These are phyloP conservation scores for Heliothis peltigera DNA, from an alignment of 2,888 invertebrate genomes.

Conservation along the genomic window DNA sequence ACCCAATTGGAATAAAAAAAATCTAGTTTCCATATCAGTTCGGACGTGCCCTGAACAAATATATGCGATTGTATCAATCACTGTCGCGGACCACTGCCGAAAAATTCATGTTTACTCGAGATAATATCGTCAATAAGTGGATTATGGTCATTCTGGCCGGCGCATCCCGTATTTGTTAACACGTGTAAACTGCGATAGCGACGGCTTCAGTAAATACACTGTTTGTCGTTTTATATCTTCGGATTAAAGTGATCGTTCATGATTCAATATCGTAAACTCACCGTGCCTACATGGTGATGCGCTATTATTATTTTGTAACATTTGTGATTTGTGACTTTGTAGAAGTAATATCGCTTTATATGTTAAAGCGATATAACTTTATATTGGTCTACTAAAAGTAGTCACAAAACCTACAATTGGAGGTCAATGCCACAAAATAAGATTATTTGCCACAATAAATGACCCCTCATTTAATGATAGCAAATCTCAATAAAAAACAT, in stretches of 20 bases:
- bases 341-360: too few species aligned
- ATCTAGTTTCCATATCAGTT: conserved; percentile 53
- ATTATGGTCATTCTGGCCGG: conserved; percentile 79
- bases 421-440: too few species aligned
- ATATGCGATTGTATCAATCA: conserved; percentile 73
- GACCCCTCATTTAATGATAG: too few species aligned
- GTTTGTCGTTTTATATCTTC: conserved; percentile 55
- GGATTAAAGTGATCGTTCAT: conserved; percentile 64
- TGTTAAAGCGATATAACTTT: too few species aligned
- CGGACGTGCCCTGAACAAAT: conserved; percentile 56
- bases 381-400: too few species aligned
- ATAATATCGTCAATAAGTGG: conserved; percentile 80
- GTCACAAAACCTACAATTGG: too few species aligned
- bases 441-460: too few species aligned
- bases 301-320: conserved; percentile 56
- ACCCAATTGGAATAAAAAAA: conserved; percentile 48
- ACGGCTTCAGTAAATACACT: conserved; percentile 58
- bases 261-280: conserved; percentile 52
- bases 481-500: too few species aligned
- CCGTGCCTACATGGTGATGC: conserved; percentile 23
- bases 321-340: conserved; percentile 39
- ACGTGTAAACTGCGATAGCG: conserved; percentile 74
- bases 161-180: conserved; percentile 76
- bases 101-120: conserved; percentile 65
- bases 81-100: conserved; percentile 67